These are phyloP conservation scores for Drosophila barbarae DNA, from an alignment of 2,888 invertebrate genomes.

Conservation along the genomic window DNA sequence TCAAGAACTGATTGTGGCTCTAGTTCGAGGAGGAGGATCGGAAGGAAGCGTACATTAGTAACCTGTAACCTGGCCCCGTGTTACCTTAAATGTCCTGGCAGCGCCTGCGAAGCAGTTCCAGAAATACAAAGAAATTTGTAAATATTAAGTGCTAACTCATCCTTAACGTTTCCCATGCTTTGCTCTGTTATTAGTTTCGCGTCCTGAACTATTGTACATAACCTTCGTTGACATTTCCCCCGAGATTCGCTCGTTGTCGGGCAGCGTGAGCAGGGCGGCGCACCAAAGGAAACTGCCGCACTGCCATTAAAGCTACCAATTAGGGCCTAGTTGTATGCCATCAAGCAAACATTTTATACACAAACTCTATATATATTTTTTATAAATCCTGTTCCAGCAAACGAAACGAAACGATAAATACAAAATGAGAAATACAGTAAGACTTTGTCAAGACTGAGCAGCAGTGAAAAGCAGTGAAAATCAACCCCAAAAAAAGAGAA, in stretches of 20 bases:
- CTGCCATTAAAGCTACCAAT: slow-evolving; percentile 63
- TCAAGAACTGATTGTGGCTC: slow-evolving; percentile 80
- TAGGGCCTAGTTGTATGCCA: slow-evolving; percentile 49
- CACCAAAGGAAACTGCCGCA: slow-evolving; percentile 52
- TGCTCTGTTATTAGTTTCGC: slow-evolving; percentile 30
- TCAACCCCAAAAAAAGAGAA: slow-evolving; percentile 33
- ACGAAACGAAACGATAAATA: slow-evolving; percentile 29
- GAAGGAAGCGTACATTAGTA: slow-evolving; percentile 25
- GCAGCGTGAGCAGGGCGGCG: slow-evolving; percentile 54
- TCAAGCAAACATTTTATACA: slow-evolving; percentile 30
- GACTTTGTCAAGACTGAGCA: slow-evolving; percentile 72
- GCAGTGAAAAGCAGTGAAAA: slow-evolving; percentile 51
- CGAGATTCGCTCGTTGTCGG: slow-evolving; percentile 49
- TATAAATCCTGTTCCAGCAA: slow-evolving; percentile 55
- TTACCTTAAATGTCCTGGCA: slow-evolving; percentile 59
- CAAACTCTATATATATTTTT: slow-evolving; percentile 55
- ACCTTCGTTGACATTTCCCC: slow-evolving; percentile 56
- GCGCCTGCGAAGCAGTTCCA: slow-evolving; percentile 51
- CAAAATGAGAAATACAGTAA: slow-evolving; percentile 35
- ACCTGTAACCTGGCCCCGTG: slow-evolving; percentile 69
- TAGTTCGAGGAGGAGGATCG: slow-evolving; percentile 47
- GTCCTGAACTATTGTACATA: slow-evolving; percentile 58
- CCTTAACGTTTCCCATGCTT: slow-evolving; percentile 21
- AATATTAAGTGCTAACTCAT: slow-evolving; percentile 47
- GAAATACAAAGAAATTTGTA: slow-evolving; percentile 42